Conservation (phyloP, 2,888 invertebrate species). For the Ligdia adustata region DNA sequence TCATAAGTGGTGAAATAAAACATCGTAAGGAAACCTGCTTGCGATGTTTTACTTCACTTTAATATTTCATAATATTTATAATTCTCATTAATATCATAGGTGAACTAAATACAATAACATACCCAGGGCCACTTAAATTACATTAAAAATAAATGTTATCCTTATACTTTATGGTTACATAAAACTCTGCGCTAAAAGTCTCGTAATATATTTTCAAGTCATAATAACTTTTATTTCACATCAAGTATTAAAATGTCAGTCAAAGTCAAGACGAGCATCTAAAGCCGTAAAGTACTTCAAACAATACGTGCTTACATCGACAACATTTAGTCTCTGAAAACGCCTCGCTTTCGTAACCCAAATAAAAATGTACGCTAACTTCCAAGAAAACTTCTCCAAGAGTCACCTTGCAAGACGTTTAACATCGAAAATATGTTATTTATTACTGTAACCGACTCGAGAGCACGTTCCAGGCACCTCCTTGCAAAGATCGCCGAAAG, state of each 20-base stretch:
- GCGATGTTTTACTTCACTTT: no score
- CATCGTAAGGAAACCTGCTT: no score
- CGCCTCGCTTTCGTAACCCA: conserved; percentile 14
- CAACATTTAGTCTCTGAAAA: conserved; percentile 15
- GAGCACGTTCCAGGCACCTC: conserved; percentile 53
- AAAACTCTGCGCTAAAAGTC: no score
- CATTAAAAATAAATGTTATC: no score
- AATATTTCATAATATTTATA: no score
- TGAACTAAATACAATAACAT: no score
- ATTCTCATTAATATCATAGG: no score
- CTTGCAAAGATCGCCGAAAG: conserved; percentile 59
- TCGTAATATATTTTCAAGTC: no score
- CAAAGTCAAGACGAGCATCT: conserved; percentile 2
- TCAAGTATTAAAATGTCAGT: neutral
- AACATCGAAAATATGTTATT: conserved; percentile 55
- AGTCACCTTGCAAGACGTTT: conserved; percentile 30
- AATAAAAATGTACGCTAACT: conserved; percentile 29
- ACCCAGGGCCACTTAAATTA: no score
- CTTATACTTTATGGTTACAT: no score
- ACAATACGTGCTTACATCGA: conserved; percentile 12
- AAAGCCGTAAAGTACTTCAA: conserved; percentile 15
- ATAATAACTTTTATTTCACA: neutral
- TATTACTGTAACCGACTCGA: conserved; percentile 45
- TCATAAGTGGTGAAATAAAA: no score
- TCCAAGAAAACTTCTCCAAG: conserved; percentile 19